phyloP scores from a whole-genome alignment of 2,113 vertebrate species.

The Colistium nudipinnis region DNA sequence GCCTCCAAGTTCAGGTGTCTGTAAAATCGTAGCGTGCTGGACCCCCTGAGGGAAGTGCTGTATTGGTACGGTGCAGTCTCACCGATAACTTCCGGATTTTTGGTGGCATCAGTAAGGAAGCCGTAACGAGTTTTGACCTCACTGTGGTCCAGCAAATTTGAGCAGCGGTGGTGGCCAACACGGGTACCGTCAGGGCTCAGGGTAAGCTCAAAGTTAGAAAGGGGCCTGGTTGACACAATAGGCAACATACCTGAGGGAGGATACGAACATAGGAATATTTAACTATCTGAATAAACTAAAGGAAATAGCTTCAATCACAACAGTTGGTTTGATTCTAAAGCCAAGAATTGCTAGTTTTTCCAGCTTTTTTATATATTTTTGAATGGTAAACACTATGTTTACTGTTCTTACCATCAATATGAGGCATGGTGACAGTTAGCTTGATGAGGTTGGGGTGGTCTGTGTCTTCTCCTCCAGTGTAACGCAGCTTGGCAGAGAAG shows the following conservation, averaged over 20 bases:
- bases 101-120: conserved; percentile 88
- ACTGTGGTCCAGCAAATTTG: conserved; percentile 90
- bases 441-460: conserved; percentile 91
- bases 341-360: too few species aligned
- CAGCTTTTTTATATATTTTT: not conserved
- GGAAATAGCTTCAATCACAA: too few species aligned
- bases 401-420: conserved; percentile 89
- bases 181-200: conserved; percentile 93
- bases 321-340: too few species aligned
- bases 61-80: conserved; percentile 91
- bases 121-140: conserved; percentile 91
- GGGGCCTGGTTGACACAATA: conserved; percentile 89
- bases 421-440: conserved; percentile 93
- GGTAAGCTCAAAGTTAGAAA: conserved; percentile 94
- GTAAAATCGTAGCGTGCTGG: conserved; percentile 89
- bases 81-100: conserved; percentile 85
- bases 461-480: conserved; percentile 89
- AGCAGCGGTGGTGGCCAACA: conserved; percentile 93
- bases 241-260: conserved; percentile 89
- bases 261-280: not conserved
- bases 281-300: conserved; percentile 5
- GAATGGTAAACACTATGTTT: not conserved
- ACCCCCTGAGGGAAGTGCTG: conserved; percentile 84
- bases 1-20: conserved; percentile 93
- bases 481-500: conserved; percentile 94